Percentiles rank a stretch among this genome's conserved stretches.
phyloP scores from a whole-genome alignment of 2,888 invertebrate species.

The Reticulitermes lucifugus region DNA sequence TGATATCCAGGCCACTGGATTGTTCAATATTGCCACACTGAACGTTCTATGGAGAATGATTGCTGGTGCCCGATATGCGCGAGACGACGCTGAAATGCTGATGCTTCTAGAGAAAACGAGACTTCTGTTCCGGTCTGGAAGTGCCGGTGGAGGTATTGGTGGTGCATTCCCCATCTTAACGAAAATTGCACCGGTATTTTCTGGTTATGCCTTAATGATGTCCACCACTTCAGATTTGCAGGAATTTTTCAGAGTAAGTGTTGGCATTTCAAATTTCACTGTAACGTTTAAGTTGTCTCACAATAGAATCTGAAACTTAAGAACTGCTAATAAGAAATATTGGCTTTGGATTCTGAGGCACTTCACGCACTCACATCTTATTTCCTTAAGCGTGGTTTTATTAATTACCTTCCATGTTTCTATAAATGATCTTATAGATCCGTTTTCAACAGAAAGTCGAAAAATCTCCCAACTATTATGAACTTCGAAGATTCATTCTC shows the following conservation, averaged over 20 bases:
- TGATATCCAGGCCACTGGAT: slow-evolving; percentile 43
- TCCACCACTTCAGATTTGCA: background rate
- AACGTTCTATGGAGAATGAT: slow-evolving; percentile 56
- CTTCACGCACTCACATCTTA: no score
- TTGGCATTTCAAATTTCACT: background rate
- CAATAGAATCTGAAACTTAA: no score
- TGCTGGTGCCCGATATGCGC: slow-evolving; percentile 53
- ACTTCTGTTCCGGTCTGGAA: slow-evolving; percentile 19
- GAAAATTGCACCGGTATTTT: background rate
- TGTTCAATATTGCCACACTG: slow-evolving; percentile 53
- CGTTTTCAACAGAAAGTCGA: no score
- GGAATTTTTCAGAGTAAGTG: slow-evolving; percentile 16
- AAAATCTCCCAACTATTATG: no score
- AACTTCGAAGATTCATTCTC: no score
- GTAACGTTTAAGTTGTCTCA: no score
- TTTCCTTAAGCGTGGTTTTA: no score
- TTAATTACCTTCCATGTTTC: no score
- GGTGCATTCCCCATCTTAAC: background rate
- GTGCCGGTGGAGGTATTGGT: slow-evolving; percentile 29
- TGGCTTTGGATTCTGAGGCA: no score
- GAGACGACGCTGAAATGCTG: slow-evolving; percentile 49
- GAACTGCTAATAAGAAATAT: no score
- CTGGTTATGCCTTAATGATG: background rate
- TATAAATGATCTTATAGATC: no score
- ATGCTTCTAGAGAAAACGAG: slow-evolving; percentile 44